These are phyloP conservation scores for Pagetopsis macropterus DNA, from an alignment of 2,797 vertebrate species.

Conservation along the genomic window DNA sequence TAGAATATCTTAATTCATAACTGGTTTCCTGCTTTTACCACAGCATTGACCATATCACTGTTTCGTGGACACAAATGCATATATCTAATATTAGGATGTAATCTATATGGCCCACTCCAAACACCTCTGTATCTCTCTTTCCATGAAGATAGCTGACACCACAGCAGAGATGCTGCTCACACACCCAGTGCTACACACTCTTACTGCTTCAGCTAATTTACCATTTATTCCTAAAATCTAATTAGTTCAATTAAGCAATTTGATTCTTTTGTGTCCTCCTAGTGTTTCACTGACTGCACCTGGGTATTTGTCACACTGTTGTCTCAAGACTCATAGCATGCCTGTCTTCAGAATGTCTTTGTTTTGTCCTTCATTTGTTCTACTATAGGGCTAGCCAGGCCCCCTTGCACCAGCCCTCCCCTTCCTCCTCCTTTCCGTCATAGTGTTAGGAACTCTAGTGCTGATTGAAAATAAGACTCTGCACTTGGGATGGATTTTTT, in stretches of 20 bases:
- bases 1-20: neutral
- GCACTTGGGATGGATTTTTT: conserved; percentile 66
- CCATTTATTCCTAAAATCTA: neutral
- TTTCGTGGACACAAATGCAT: neutral
- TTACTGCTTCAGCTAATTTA: conserved; percentile 1
- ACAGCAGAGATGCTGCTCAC: neutral
- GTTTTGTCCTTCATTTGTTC: conserved; percentile 75
- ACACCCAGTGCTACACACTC: neutral
- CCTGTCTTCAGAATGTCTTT: conserved; percentile 50
- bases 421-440: conserved; percentile 55
- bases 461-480: conserved; percentile 76
- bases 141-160: neutral
- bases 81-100: neutral
- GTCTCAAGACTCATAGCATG: conserved; percentile 12
- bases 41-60: neutral
- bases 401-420: conserved; percentile 33
- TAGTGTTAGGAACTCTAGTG: conserved; percentile 40
- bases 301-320: neutral
- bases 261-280: neutral
- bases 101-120: neutral
- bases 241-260: neutral
- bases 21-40: neutral
- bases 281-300: too few relatives aligned
- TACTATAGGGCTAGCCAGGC: conserved; percentile 44
- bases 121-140: neutral